Evolutionary conservation across 2,113 vertebrate genomes (phyloP).

Genomic region (Rhinogobius similis): DNA sequence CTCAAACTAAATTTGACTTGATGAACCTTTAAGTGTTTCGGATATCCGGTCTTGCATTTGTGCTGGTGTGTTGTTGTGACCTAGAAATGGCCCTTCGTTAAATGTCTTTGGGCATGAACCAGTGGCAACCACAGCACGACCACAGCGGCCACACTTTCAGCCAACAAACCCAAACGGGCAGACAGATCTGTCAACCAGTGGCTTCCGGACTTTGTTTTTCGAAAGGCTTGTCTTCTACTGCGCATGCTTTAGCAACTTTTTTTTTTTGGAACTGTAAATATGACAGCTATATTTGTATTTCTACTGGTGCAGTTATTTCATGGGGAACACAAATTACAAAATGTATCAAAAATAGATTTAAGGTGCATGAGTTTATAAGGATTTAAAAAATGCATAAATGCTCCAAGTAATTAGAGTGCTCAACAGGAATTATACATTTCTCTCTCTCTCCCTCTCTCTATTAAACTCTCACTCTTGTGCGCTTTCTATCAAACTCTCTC

Average conservation of each 20-base stretch:
- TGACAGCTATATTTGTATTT: constrained; percentile 62
- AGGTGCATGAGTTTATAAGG: neutral
- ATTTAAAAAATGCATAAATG: neutral
- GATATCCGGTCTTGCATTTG: constrained; percentile 72
- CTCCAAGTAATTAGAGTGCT: too few species aligned
- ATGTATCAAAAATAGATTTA: too few species aligned
- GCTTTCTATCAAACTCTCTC: too few species aligned
- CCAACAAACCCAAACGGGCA: constrained; percentile 69
- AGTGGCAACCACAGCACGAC: constrained; percentile 54
- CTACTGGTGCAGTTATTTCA: constrained; percentile 38
- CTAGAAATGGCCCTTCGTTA: constrained; percentile 66
- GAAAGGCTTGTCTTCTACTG: constrained; percentile 52
- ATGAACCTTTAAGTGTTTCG: constrained; percentile 56
- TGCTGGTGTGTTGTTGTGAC: constrained; percentile 61
- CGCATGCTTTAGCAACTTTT: constrained; percentile 53
- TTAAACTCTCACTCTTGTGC: too few species aligned
- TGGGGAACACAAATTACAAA: neutral
- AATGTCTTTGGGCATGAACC: constrained; percentile 54
- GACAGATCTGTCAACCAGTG: constrained; percentile 65
- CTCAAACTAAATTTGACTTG: constrained; percentile 61
- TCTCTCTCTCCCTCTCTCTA: too few species aligned
- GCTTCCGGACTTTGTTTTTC: constrained; percentile 77
- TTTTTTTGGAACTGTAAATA: constrained; percentile 38
- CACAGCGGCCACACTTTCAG: constrained; percentile 59
- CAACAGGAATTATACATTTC: too few species aligned